Base-by-base conservation (phyloP, 1,140 invertebrate species). In the Papilio helenus region DNA sequence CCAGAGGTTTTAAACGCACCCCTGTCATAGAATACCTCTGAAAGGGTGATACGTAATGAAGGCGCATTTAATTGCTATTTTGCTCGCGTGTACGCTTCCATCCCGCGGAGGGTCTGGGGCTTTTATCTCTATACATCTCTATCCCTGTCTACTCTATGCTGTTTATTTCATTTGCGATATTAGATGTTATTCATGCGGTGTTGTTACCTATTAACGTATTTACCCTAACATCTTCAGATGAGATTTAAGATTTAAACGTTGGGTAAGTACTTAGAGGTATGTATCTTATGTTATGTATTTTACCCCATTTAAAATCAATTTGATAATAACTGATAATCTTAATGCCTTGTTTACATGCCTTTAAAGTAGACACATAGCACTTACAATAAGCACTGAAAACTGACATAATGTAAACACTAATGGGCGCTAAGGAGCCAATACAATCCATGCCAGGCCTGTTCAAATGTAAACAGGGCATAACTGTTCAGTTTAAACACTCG, bases 31-130 rank as follows among this genome's bases (percentile, higher is more conserved):
- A 71, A 73, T 81, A 82, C 79, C 76, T 77, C 55, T 81, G 79
- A 84, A 88, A 89, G 90, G 88, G 89, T 88, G 85, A 83, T 82
- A 81, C 46, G 88, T 90, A 90, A 92, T 92, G 89, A 90, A 87
- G 86, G 87, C 85, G 84, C 84, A 85, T 91, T 91, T 92, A 91
- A 92, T 92, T 92, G 91, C 87, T 89, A 88, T 92, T 90, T 90
- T 91, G 87, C 84, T 83, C 84, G 88, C 84, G 85, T 84, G 86
- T 86, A 83, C 83, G 83, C 76, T 79, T 82, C 81, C 74, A 82
- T 68, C 83, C 82, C 81, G 79, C 72, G 80, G 79, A 79, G 79
- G 83, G 79, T 18, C 77, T 44, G 81, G 81, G 44, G 29, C 88
- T 88, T 88, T 89, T 85, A 88, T 89, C 83, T 79, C 80, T 83